Evolutionary conservation across 2,113 vertebrate genomes (phyloP), one percentile per base, ranked within the genome.

Genomic region (Carassius gibelio): DNA sequence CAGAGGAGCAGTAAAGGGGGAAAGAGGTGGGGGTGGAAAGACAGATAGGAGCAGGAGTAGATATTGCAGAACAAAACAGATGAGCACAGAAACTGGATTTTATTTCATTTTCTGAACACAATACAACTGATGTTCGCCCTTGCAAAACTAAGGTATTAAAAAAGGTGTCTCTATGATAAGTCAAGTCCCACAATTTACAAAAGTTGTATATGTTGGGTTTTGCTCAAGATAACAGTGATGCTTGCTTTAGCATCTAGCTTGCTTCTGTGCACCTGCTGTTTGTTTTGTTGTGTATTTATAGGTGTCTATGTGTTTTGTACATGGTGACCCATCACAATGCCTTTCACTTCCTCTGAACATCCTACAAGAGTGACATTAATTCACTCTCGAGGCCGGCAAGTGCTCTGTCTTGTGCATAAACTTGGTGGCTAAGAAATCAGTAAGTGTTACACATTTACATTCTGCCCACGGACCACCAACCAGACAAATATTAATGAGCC

Each of bases 381-480:
- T 72, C 75, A 77, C 75, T 77, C 80, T 78, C 85, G 17, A 88
- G 75, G 36, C 62, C 57, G 74, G 79, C 74, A 62, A 78, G 80
- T 55, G 34, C 21, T 61, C 64, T 75, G 78, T 74, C 55, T 83
- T 88, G 83, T 85, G 62, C 81, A 88, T 85, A 83, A 88, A 83
- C 55, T 79, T 52, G 38, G 69, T 76, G 50, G 82, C 48, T 26
- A 38, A 75, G 4, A 21, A 62, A 75, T 84, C 81, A 21, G 81
- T 74, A 75, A 84, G 69, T n/a, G 26, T 4, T 48, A 38, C 69
- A 84, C 76, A 42, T 85, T 76, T 55, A 11, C 26, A 52, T 57
- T 68, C 74, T 30, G 19, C 66, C n/a, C 75, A 57, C 45, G 48
- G 45, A 21, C 82, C 23, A n/a, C 38, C 84, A 74, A 21, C 69